These are phyloP conservation scores for Neodon shergylaensis DNA, from an alignment of 2,113 vertebrate genomes.

Conservation along the genomic window DNA sequence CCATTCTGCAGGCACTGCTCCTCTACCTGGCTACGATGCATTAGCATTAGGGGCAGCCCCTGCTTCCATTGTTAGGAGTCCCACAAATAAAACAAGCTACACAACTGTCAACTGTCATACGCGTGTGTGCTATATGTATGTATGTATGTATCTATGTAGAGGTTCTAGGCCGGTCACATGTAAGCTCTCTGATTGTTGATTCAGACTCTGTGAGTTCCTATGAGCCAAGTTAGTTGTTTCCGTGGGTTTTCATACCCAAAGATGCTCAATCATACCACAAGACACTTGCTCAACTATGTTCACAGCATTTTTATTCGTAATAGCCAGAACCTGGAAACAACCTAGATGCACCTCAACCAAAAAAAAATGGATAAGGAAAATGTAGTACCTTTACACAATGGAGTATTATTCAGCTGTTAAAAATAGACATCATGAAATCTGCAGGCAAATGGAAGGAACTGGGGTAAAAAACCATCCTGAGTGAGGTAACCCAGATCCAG, in stretches of 20 bases:
- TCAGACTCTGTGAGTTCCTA: background rate
- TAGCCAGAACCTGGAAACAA: background rate
- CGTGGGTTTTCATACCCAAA: background rate
- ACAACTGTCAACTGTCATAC: background rate
- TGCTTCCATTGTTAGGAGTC: background rate
- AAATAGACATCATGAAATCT: background rate
- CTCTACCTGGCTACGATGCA: background rate
- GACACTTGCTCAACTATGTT: background rate
- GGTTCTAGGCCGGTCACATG: background rate
- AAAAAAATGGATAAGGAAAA: background rate
- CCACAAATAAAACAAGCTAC: background rate
- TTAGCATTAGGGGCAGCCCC: background rate
- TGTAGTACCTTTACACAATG: background rate
- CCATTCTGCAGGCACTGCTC: background rate
- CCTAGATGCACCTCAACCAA: background rate
- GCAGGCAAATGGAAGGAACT: background rate
- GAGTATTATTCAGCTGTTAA: background rate
- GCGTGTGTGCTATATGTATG: too few species aligned
- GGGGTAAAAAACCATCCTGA: background rate
- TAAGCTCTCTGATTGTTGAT: background rate
- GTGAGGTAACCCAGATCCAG: background rate
- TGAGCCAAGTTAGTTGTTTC: background rate
- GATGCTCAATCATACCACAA: background rate
- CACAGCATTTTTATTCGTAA: background rate
- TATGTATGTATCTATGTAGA: background rate